Evolutionary conservation across 2,888 invertebrate species (phyloP).

Genomic region (Emmelina monodactyla): DNA sequence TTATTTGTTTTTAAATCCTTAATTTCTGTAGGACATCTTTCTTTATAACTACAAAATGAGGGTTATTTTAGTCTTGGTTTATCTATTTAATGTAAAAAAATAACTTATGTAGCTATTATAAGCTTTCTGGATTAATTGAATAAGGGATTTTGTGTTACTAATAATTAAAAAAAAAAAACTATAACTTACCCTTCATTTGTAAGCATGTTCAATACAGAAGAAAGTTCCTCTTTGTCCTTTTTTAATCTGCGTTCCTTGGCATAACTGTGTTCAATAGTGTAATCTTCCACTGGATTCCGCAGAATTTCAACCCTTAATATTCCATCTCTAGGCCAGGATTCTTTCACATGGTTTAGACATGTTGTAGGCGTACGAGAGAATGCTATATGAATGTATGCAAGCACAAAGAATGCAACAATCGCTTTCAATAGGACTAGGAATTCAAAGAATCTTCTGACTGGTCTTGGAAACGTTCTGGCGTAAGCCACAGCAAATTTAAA

Average conservation of each 20-base stretch:
- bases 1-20: too few species aligned
- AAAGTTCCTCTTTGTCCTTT: constrained; percentile 69
- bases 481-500: constrained; percentile 92
- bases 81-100: too few species aligned
- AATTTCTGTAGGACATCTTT: too few species aligned
- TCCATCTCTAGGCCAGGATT: constrained; percentile 94
- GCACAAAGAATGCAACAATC: constrained; percentile 81
- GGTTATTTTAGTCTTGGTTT: too few species aligned
- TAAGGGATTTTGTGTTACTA: too few species aligned
- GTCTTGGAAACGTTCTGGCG: constrained; percentile 87
- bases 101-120: too few species aligned
- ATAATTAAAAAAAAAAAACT: too few species aligned
- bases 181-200: constrained; percentile 71
- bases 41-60: too few species aligned
- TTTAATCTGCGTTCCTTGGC: constrained; percentile 79
- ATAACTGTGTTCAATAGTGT: constrained; percentile 83
- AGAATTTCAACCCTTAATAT: constrained; percentile 91
- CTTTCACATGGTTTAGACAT: constrained; percentile 87
- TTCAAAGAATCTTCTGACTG: constrained; percentile 82
- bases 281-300: constrained; percentile 73
- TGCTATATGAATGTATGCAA: constrained; percentile 94
- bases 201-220: constrained; percentile 69
- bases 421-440: constrained; percentile 83
- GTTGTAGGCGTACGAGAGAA: constrained; percentile 93
- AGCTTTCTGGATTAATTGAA: too few species aligned